Base-by-base conservation (phyloP, 2,797 vertebrate species). In the Cynodonichthys magdalenae region DNA sequence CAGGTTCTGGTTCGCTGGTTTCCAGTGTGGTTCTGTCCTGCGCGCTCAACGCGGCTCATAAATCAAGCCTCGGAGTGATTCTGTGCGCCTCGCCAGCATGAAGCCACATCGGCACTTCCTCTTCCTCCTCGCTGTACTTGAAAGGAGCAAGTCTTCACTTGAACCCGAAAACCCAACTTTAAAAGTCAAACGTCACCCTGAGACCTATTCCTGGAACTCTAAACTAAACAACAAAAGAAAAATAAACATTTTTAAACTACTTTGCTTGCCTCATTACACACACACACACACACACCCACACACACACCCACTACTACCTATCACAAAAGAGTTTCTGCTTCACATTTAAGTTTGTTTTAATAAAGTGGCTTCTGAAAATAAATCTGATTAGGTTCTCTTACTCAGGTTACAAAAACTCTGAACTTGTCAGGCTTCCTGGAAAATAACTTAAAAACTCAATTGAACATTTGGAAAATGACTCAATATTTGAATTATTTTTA, bases 21-120 rank as follows among this genome's bases (percentile, higher is more conserved):
- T 86, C 52, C 69, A 76, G 61, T 3, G 51, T 41, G 36, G 53
- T 74, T 71, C 49, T 12, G 59, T 85, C 64, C 79, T 39, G 69
- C 71, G 59, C 47, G 53, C 72, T 70, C 66, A 71, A 74, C 48
- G n/a, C 7, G 15, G 51, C 74, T 81, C 85, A 74, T 87, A 89
- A 87, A 90, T 89, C 87, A 89, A 85, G 80, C 11, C 59, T 68
- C 55, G 0, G 31, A 75, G 73, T 47, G 31, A 59, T 73, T 75
- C 42, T 15, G 58, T 46, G 75, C 55, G 12, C 48, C 31, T 56
- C 6, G 51, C 66, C 69, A 73, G 71, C 50, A 5, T 48, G 69
- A 63, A 45, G 67, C 67, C 79, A 67, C 71, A 77, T 77, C 42
- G 6, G 49, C 65, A 63, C 63, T 68, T 75, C 54, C 58, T 68